Evolutionary conservation across 2,888 invertebrate species (phyloP).

Genomic region (Parnassius mnemosyne): DNA sequence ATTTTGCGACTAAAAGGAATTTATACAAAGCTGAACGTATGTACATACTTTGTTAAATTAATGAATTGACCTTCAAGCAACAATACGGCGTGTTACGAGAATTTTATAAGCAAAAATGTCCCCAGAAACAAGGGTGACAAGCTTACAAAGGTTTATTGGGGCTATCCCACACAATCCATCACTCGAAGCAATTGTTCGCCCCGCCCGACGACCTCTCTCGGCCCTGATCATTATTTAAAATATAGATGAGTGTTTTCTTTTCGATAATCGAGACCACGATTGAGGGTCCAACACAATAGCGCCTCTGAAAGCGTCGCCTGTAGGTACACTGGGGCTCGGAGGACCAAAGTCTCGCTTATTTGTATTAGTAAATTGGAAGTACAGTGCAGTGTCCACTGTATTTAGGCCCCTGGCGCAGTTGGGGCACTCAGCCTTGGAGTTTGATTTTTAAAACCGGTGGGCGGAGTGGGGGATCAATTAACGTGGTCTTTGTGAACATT

Average conservation of each 20-base stretch:
- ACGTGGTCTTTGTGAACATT: slow-evolving; percentile 71
- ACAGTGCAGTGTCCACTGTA: slow-evolving; percentile 66
- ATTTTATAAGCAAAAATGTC: slow-evolving; percentile 31
- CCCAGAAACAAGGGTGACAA: slow-evolving; percentile 51
- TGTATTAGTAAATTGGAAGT: slow-evolving; percentile 78
- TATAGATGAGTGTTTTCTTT: slow-evolving; percentile 81
- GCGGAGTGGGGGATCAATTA: slow-evolving; percentile 70
- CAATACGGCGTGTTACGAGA: slow-evolving; percentile 28
- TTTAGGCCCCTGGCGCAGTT: slow-evolving; percentile 48
- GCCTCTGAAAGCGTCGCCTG: slow-evolving; percentile 65
- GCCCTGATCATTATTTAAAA: slow-evolving; percentile 79
- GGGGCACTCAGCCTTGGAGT: slow-evolving; percentile 30
- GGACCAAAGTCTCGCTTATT: slow-evolving; percentile 64
- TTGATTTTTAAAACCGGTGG: slow-evolving; percentile 54
- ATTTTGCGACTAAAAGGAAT: slow-evolving; percentile 3
- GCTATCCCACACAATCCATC: slow-evolving; percentile 70
- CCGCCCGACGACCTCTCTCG: slow-evolving; percentile 43
- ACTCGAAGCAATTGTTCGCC: slow-evolving; percentile 57
- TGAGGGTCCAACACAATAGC: slow-evolving; percentile 73
- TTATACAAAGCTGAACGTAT: slow-evolving; percentile 4
- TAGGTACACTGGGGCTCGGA: slow-evolving; percentile 54
- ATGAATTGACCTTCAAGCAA: slow-evolving; percentile 30
- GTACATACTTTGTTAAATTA: slow-evolving; percentile 14
- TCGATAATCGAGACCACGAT: slow-evolving; percentile 77
- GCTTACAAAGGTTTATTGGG: slow-evolving; percentile 62